A percentile compares a stretch with the other conserved stretches of the same genome.
Evolutionary conservation across 2,888 invertebrate genomes (phyloP).

Genomic region (Cephalotes varians): DNA sequence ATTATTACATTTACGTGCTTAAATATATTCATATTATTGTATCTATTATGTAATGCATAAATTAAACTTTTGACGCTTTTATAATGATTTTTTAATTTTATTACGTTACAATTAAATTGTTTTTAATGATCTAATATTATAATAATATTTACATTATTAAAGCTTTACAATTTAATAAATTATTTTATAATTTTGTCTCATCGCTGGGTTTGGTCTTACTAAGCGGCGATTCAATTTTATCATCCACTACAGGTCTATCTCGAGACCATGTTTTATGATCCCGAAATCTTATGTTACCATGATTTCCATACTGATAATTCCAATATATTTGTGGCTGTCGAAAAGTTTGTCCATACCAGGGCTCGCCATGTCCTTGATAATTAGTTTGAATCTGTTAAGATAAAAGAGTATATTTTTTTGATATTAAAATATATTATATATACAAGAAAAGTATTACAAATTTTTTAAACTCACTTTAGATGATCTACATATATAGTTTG

Average conservation of each 20-base stretch:
- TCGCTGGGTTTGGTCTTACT: slow-evolving; percentile 67
- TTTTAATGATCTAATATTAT: slow-evolving; percentile 8
- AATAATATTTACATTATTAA: not conserved
- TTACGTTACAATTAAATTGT: not conserved
- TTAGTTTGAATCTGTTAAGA: slow-evolving; percentile 65
- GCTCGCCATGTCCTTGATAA: slow-evolving; percentile 60
- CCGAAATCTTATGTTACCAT: slow-evolving; percentile 34
- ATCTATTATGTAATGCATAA: slow-evolving; percentile 27
- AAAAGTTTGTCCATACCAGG: slow-evolving; percentile 64
- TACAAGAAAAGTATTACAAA: not conserved
- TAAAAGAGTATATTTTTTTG: not conserved
- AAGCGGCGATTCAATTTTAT: slow-evolving; percentile 77
- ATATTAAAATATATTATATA: not conserved
- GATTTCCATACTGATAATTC: slow-evolving; percentile 56
- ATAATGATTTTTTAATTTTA: slow-evolving; percentile 46
- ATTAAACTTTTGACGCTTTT: slow-evolving; percentile 45
- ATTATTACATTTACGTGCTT: slow-evolving; percentile 10
- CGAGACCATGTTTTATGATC: slow-evolving; percentile 46
- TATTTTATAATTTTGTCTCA: slow-evolving; percentile 3
- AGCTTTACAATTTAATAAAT: not conserved
- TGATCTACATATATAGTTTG: not conserved
- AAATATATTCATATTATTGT: slow-evolving; percentile 16
- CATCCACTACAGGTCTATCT: slow-evolving; percentile 69
- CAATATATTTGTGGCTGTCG: slow-evolving; percentile 60
- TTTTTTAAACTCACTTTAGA: not conserved